Base-by-base conservation (phyloP, 2,888 invertebrate genomes). In the Dione juno region DNA sequence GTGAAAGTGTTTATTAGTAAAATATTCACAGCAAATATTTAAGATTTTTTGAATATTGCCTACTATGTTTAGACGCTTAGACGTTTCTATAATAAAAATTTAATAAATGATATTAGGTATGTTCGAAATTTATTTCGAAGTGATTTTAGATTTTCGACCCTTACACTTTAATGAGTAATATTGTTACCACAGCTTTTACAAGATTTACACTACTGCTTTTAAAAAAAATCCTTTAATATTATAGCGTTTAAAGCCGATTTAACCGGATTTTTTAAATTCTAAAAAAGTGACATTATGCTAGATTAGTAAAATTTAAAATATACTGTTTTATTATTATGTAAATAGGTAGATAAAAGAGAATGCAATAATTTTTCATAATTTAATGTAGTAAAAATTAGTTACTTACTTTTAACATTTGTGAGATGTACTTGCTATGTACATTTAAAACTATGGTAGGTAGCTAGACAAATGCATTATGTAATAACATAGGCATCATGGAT, bases 331-430 rank as follows among this genome's bases (percentile, higher is more conserved):
- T 67, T 72, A 72, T 68, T 70, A 67, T 74, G 74, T 75, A 73
- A 69, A 73, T 73, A 73, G 69, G 66, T 89, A 90, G 76, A 71
- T 77, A 83, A 81, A 84, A 82, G 78, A 70, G 70, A 70, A 90
- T 84, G 92, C 92, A 91, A 92, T 92, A 91, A 90, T 89, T 89
- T 90, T 89, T 86, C 87, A 85, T 88, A 88, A 87, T 85, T 88
- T 85, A 86, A 86, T 83, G 81, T 86, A 85, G 88, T 72, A 69
- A 72, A 67, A 58, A 21, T 86, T 79, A 81, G 84, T 28, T 28
- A 40, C 82, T 81, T 83, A 82, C 52, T 86, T 87, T 84, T 78
- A 85, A 82, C 75, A 80, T 80, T 84, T 83, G 82, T 79, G 73
- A 84, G 50, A 89, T 89, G 89, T 91, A 90, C 88, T 78, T 91